Base-by-base conservation (phyloP, 2,888 invertebrate species). In the Acanthoscelides obtectus region DNA sequence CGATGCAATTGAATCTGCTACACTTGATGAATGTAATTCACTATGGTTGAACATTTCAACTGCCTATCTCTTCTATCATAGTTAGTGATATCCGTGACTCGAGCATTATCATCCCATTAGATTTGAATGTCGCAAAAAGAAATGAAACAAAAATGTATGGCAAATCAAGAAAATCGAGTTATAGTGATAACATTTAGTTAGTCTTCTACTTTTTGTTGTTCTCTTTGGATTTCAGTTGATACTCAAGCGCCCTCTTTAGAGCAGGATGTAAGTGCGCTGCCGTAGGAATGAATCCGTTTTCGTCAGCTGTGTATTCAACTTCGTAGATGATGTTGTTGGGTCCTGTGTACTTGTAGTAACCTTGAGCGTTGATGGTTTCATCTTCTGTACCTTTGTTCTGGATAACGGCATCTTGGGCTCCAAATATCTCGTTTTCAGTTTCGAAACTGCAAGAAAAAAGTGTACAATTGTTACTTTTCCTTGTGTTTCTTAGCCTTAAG, bases 301-400 rank as follows among this genome's bases (percentile, higher is more conserved):
- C 90, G 76, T 90, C 90, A 68, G 90, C 90, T 2, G 86, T 86
- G 79, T 90, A 90, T 77, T 89, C 89, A 2, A 90, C 88, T 74
- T 88, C 86, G 81, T 89, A 89, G 45, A 87, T 86, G 1, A 86
- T 80, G 69, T 89, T 89, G 78, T 90, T 89, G 69, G 90, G 89
- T 2, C 90, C 92, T 2, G 81, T 81, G 80, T 91, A 92, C 76
- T 91, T 89, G 81, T 89, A 92, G 82, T 90, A 91, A 0, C 92
- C 92, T 66, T 85, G 86, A 0, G 91, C 90, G 69, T 88, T 87
- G 68, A 92, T 88, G 0, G 89, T 90, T 74, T 89, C 90, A 2
- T 87, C 87, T 20, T 87, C 87, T 71, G 80, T 78, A 5, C 79
- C 89, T 67, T 87, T 83, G 79, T 86, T 86, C 83, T 75, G 77